Percentiles rank a stretch among this genome's conserved stretches.
Conservation (phyloP, 2,888 invertebrate species). For the Nemotelus nigrinus region DNA sequence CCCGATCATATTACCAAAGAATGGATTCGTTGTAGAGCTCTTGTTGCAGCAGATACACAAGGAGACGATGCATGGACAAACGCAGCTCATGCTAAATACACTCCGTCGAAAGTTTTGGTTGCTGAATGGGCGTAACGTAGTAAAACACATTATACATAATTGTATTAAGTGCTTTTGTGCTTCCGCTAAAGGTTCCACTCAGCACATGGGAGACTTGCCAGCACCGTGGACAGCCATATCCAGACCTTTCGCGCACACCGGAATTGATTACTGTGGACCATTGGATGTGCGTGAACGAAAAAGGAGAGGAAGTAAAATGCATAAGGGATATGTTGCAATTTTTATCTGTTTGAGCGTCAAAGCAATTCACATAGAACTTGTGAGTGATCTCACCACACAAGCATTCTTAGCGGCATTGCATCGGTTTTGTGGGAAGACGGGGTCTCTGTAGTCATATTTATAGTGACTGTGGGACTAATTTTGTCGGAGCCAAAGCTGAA, state of each 20-base stretch:
- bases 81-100: no score
- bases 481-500: no score
- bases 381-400: background rate
- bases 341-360: background rate
- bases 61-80: no score
- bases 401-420: no score
- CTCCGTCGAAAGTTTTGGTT: no score
- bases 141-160: background rate
- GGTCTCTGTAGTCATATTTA: no score
- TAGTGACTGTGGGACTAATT: no score
- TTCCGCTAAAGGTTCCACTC: background rate
- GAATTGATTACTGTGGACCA: background rate
- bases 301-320: background rate
- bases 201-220: background rate
- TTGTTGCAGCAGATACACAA: no score
- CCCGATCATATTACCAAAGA: constrained; percentile 2
- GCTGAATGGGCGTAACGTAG: background rate
- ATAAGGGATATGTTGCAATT: background rate
- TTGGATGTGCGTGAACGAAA: background rate
- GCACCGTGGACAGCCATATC: background rate
- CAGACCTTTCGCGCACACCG: background rate
- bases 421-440: no score
- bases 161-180: background rate
- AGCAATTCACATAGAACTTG: background rate
- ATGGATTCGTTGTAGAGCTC: background rate